phyloP scores from a whole-genome alignment of 2,888 invertebrate genomes.

The Hyppa rectilinea region DNA sequence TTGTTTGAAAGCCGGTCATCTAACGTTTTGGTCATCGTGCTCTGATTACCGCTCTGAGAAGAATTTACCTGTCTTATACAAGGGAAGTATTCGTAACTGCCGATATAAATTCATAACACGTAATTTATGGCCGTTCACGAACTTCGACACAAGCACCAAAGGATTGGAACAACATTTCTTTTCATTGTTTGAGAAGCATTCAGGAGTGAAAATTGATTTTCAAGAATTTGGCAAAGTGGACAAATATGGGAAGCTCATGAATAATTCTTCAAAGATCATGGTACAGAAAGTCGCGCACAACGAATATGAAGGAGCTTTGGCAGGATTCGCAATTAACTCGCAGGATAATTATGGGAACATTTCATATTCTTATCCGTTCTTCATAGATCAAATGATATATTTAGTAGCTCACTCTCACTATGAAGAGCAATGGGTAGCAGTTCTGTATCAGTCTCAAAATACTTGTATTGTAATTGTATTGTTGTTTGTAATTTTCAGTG shows the following conservation, averaged over 20 bases:
- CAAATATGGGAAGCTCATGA: conserved; percentile 63
- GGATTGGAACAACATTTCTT: conserved; percentile 68
- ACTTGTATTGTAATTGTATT: conserved; percentile 24
- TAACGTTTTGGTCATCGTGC: conserved; percentile 42
- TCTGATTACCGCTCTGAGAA: conserved; percentile 27
- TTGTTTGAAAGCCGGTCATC: conserved; percentile 57
- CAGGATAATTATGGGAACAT: conserved; percentile 13
- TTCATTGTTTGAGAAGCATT: conserved; percentile 59
- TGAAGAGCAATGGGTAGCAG: conserved; percentile 57
- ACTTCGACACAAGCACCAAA: conserved; percentile 54
- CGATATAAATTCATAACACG: conserved; percentile 65
- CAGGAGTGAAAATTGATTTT: conserved; percentile 62
- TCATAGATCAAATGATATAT: conserved; percentile 49
- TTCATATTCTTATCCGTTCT: conserved; percentile 62
- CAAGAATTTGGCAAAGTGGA: conserved; percentile 60
- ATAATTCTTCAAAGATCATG: conserved; percentile 60
- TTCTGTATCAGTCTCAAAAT: conserved; percentile 30
- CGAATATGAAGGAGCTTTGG: conserved; percentile 68
- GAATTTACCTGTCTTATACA: conserved; percentile 6
- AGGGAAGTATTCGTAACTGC: conserved; percentile 46
- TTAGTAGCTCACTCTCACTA: conserved; percentile 53
- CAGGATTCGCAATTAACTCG: conserved; percentile 17
- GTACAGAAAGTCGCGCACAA: conserved; percentile 59
- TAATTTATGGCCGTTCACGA: conserved; percentile 68
- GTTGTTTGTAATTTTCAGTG: conserved; percentile 62